These are phyloP conservation scores for Corvus moneduloides DNA, from an alignment of 2,113 vertebrate species.

Conservation along the genomic window DNA sequence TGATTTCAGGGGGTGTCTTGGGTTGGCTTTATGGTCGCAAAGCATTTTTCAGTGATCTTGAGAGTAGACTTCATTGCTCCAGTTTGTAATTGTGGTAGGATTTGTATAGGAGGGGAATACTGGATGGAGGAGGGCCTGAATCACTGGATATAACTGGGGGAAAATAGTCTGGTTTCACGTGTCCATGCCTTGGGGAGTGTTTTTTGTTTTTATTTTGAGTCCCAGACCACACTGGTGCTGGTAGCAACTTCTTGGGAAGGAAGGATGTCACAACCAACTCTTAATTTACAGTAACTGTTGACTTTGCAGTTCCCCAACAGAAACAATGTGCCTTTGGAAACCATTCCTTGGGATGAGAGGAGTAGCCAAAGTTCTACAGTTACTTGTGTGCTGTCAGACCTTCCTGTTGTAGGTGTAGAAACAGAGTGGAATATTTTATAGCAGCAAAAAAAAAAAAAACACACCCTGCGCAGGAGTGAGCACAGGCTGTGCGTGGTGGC, in stretches of 20 bases:
- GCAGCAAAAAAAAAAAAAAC: not conserved
- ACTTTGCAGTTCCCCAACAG: not conserved
- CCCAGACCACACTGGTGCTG: not conserved
- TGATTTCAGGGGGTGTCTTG: not conserved
- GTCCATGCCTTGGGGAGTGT: rapidly evolving
- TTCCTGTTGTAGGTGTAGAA: not conserved
- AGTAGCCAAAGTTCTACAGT: not conserved
- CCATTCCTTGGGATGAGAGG: not conserved
- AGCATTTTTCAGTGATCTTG: not conserved
- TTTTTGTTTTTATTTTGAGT: not conserved
- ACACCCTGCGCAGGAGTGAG: too few relatives aligned
- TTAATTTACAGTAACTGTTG: not conserved
- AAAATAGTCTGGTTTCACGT: not conserved
- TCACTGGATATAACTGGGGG: not conserved
- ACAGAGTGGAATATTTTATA: not conserved
- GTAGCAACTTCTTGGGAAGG: not conserved
- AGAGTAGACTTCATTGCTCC: not conserved
- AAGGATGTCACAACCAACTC: not conserved
- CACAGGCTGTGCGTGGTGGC: rapidly evolving
- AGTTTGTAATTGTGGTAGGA: not conserved
- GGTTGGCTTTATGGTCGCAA: not conserved
- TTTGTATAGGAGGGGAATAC: not conserved
- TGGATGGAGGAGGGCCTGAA: not conserved
- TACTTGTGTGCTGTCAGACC: not conserved
- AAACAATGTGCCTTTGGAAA: not conserved